phyloP scores from a whole-genome alignment of 2,113 vertebrate genomes.

The Antechinus flavipes region DNA sequence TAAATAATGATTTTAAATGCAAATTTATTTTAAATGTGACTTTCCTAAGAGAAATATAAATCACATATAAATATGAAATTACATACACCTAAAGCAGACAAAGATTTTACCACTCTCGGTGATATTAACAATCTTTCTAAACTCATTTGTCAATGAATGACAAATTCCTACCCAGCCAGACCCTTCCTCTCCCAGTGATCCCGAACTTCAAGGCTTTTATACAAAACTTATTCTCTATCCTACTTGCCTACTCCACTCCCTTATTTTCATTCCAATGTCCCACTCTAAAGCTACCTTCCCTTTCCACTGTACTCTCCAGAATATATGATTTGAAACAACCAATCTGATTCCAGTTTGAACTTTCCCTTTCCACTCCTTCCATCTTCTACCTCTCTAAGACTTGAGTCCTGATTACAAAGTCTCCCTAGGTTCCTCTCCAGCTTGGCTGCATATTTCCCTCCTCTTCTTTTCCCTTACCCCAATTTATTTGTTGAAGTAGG shows the following conservation, averaged over 20 bases:
- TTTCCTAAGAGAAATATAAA: not conserved
- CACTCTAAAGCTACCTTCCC: not conserved
- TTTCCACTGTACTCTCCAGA: not conserved
- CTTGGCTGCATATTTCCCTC: not conserved
- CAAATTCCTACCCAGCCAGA: not conserved
- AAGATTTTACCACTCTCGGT: not conserved
- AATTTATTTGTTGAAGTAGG: not conserved
- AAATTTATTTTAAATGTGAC: not conserved
- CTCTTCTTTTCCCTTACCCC: not conserved
- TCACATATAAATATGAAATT: not conserved
- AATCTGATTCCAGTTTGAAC: not conserved
- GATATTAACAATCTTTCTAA: not conserved
- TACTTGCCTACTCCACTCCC: not conserved
- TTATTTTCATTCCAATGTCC: not conserved
- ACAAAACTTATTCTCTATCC: not conserved
- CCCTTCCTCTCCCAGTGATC: not conserved
- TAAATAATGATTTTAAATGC: not conserved
- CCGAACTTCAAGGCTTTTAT: not conserved
- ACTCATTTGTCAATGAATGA: not conserved
- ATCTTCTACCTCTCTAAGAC: not conserved
- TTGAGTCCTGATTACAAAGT: not conserved
- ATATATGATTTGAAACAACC: not conserved
- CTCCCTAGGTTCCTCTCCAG: not conserved
- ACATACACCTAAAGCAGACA: not conserved
- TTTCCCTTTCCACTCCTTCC: not conserved